These are phyloP conservation scores for Diprion similis DNA, from an alignment of 1,140 invertebrate species.

Conservation along the genomic window DNA sequence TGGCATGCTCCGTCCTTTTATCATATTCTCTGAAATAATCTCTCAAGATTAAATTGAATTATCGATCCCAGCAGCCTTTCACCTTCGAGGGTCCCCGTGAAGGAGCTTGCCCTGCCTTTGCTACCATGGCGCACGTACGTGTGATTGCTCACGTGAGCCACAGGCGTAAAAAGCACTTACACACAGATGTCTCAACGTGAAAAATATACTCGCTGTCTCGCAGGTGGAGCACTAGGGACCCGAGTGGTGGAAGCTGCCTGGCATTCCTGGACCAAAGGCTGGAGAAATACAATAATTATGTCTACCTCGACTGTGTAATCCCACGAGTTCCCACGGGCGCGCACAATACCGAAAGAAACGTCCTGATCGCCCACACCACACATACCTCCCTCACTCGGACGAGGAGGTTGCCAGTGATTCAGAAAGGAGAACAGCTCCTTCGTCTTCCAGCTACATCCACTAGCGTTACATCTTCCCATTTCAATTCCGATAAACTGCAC, in stretches of 20 bases:
- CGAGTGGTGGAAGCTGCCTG: too few species aligned
- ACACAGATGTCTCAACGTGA: neutral
- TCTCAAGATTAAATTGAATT: constrained; percentile 5
- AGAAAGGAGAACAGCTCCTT: neutral
- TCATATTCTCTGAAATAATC: neutral
- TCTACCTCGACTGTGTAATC: too few species aligned
- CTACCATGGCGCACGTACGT: neutral
- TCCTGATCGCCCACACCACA: neutral
- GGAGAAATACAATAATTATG: neutral
- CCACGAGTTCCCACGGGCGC: neutral
- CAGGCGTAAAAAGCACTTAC: too few species aligned
- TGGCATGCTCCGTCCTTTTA: neutral
- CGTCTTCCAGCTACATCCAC: too few species aligned
- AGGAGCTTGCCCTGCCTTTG: neutral
- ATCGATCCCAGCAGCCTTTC: neutral
- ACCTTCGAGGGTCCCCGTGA: neutral
- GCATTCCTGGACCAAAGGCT: neutral
- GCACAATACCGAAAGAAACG: neutral
- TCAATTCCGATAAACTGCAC: too few species aligned
- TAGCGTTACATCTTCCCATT: too few species aligned
- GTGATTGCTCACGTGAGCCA: too few species aligned
- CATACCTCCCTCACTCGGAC: neutral
- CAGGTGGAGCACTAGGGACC: neutral
- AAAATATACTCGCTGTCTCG: neutral
- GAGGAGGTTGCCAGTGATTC: constrained; percentile 1